phyloP scores from a whole-genome alignment of 1,140 invertebrate species.

The Nylanderia fulva region DNA sequence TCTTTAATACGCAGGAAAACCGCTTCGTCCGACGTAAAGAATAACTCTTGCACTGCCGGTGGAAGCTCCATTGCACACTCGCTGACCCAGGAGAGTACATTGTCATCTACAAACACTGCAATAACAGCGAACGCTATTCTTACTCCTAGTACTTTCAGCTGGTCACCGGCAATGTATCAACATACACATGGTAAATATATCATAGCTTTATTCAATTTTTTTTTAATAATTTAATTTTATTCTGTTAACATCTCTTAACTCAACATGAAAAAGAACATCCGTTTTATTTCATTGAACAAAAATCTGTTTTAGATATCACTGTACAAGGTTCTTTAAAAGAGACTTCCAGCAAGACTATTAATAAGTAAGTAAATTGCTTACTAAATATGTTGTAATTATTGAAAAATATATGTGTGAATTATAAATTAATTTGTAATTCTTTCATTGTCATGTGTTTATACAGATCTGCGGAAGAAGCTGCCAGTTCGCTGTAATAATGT shows the following conservation, averaged over 20 bases:
- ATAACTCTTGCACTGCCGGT: slow-evolving; percentile 57
- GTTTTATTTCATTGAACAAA: slow-evolving; percentile 70
- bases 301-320: slow-evolving; percentile 68
- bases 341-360: slow-evolving; percentile 72
- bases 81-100: slow-evolving; percentile 70
- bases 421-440: slow-evolving; percentile 11
- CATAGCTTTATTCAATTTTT: background rate
- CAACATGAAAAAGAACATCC: background rate
- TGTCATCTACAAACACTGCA: slow-evolving; percentile 66
- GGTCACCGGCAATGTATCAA: slow-evolving; percentile 80
- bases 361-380: slow-evolving; percentile 74
- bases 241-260: background rate
- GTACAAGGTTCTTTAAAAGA: slow-evolving; percentile 73
- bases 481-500: slow-evolving; percentile 54
- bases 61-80: slow-evolving; percentile 70
- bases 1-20: slow-evolving; percentile 72
- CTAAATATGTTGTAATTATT: background rate
- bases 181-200: slow-evolving; percentile 77
- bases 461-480: slow-evolving; percentile 62
- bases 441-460: background rate
- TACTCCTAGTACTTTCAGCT: slow-evolving; percentile 79
- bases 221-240: background rate
- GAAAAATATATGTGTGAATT: background rate
- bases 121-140: slow-evolving; percentile 71
- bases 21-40: slow-evolving; percentile 69